Percentiles rank a stretch among this genome's conserved stretches.
phyloP scores from a whole-genome alignment of 2,113 vertebrate species.

The Myrmecobius fasciatus region DNA sequence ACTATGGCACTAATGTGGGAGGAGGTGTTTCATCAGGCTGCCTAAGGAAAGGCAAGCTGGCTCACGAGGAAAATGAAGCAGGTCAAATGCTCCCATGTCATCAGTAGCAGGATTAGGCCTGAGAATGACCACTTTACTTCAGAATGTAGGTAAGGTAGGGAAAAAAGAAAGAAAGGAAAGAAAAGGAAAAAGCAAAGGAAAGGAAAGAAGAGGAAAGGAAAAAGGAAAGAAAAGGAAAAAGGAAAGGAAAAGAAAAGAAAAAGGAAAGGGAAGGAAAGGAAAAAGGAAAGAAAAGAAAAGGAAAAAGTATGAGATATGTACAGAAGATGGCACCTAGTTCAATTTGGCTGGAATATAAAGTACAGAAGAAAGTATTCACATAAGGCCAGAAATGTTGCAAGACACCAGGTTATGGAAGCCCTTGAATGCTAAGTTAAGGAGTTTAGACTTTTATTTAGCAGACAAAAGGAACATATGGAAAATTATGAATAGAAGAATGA shows the following conservation, averaged over 20 bases:
- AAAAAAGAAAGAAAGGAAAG: background rate
- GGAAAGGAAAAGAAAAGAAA: no score
- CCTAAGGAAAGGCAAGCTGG: background rate
- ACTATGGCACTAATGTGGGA: background rate
- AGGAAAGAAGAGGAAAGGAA: no score
- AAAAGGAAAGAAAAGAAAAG: no score
- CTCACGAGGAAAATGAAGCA: background rate
- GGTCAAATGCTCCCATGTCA: background rate
- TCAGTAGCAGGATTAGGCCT: background rate
- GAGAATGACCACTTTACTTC: background rate
- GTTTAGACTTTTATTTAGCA: background rate
- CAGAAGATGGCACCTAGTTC: background rate
- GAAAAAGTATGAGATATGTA: background rate
- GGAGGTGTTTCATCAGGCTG: background rate
- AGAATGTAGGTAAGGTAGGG: background rate
- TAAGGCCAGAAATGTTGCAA: background rate
- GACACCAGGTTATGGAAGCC: no score
- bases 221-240: no score
- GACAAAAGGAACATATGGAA: background rate
- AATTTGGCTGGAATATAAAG: background rate
- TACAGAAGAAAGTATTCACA: background rate
- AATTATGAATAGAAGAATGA: background rate
- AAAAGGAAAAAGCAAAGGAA: no score
- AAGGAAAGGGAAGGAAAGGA: no score
- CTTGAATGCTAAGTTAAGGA: background rate